Evolutionary conservation across 2,797 vertebrate species (phyloP).

Genomic region (Hypotaenidia philippensis): DNA sequence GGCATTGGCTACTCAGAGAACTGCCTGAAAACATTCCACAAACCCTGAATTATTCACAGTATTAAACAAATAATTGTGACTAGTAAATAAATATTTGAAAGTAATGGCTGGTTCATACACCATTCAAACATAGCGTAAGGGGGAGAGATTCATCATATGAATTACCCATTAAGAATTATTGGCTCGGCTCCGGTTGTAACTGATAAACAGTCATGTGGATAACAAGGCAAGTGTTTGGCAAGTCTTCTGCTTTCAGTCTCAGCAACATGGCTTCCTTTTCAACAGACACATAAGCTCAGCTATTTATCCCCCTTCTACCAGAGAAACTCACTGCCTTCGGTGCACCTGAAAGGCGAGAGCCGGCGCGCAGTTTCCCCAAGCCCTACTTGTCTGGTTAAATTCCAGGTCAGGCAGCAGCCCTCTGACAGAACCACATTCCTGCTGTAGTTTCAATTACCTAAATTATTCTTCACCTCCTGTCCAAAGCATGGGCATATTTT

Average conservation of each 20-base stretch:
- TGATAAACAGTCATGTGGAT: conserved; percentile 69
- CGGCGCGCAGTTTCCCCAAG: not conserved
- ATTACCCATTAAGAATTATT: conserved; percentile 71
- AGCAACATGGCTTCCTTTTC: conserved; percentile 66
- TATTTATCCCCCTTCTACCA: conserved; percentile 19
- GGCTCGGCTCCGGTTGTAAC: conserved; percentile 55
- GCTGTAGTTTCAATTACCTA: conserved; percentile 72
- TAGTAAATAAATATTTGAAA: conserved; percentile 75
- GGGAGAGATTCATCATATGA: conserved; percentile 71
- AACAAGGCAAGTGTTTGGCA: conserved; percentile 67
- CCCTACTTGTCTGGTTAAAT: conserved; percentile 69
- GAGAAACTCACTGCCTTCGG: conserved; percentile 31
- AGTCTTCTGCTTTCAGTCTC: conserved; percentile 47
- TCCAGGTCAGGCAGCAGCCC: conserved; percentile 61
- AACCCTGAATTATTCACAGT: conserved; percentile 67
- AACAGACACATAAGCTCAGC: conserved; percentile 31
- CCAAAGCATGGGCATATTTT: conserved; percentile 58
- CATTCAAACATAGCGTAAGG: conserved; percentile 55
- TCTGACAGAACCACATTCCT: conserved; percentile 71
- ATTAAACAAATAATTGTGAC: conserved; percentile 75
- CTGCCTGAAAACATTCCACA: conserved; percentile 68
- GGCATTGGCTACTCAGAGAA: conserved; percentile 62
- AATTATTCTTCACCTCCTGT: conserved; percentile 73
- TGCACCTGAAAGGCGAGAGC: conserved; percentile 62
- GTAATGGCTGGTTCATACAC: conserved; percentile 53